These are phyloP conservation scores for Morpho deidamia DNA, from an alignment of 2,888 invertebrate species.

Conservation along the genomic window DNA sequence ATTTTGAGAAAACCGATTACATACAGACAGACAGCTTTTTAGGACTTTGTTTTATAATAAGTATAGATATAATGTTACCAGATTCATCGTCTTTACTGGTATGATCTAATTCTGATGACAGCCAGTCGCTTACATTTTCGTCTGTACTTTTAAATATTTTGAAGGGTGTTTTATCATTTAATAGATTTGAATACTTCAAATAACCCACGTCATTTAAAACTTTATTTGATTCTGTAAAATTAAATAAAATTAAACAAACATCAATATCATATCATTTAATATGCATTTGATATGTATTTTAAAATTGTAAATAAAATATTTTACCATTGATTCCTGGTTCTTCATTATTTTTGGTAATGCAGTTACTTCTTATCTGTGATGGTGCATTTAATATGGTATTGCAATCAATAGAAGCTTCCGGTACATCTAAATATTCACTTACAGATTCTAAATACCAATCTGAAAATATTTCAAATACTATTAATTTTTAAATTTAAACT, in stretches of 20 bases:
- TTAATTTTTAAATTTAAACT: too few species aligned
- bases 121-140: conserved; percentile 34
- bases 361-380: background rate
- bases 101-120: conserved; percentile 32
- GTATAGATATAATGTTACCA: conserved; percentile 33
- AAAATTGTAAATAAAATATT: background rate
- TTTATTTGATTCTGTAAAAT: background rate
- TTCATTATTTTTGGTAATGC: background rate
- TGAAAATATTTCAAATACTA: conserved; percentile 24
- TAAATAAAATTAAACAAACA: background rate
- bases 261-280: too few species aligned
- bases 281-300: too few species aligned
- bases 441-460: conserved; percentile 40
- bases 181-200: background rate
- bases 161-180: conserved; percentile 1
- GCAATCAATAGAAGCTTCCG: conserved; percentile 1
- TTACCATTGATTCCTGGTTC: background rate
- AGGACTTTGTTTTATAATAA: too few species aligned
- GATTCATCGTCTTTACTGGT: conserved; percentile 39
- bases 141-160: conserved; percentile 29
- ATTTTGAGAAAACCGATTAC: too few species aligned
- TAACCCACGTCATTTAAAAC: background rate
- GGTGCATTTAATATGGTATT: background rate
- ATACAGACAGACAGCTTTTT: too few species aligned
- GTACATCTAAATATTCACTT: conserved; percentile 12